Evolutionary conservation across 2,797 vertebrate genomes (phyloP), one percentile per base, ranked within the genome.

Genomic region (Eulemur mongoz): DNA sequence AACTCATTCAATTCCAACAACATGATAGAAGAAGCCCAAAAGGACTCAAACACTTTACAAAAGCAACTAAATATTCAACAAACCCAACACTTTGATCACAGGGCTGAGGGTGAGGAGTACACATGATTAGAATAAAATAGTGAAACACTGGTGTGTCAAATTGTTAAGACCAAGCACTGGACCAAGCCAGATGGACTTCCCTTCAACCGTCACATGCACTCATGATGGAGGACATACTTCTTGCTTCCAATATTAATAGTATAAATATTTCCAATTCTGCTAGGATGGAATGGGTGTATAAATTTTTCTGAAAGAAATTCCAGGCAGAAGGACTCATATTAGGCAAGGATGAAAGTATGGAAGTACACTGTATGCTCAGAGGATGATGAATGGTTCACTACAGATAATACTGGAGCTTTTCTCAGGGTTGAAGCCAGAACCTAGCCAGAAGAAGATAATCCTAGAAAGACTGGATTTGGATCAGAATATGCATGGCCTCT

Each of bases 31-130:
- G 73, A 91, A 30, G 17, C 43, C 50, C 76, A 30, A 50, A 88
- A 92, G 23, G 27, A 94, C 67, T 73, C 67, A 88, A 89, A 70
- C 13, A 69, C 30, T 76, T 96, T 61, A 75, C 25, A 91, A 70
- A 87, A 93, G 59, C 69, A 96, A 84, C 45, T 38, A 80, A 94
- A 93, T 63, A 94, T 40, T 59, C 20, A 76, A 63, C 15, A 63
- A 52, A 67, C 43, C 57, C 52, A 61, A 72, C 8, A n/a, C 14
- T 80, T n/a, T 86, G 69, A 67, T 75, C 52, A 40, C n/a, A 69
- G 35, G 50, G 32, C 3, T 6, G 32, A 38, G 22, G n/a, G 22
- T 18, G 76, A 11, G 2, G 5, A 40, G 32, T 0, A 7, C 12
- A 78, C 3, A 30, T 18, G 17, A 18, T 79, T 75, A 79, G 79